Evolutionary conservation across 2,113 vertebrate genomes (phyloP), one percentile per base, ranked within the genome.

Genomic region (Psittacula cyanocephala): DNA sequence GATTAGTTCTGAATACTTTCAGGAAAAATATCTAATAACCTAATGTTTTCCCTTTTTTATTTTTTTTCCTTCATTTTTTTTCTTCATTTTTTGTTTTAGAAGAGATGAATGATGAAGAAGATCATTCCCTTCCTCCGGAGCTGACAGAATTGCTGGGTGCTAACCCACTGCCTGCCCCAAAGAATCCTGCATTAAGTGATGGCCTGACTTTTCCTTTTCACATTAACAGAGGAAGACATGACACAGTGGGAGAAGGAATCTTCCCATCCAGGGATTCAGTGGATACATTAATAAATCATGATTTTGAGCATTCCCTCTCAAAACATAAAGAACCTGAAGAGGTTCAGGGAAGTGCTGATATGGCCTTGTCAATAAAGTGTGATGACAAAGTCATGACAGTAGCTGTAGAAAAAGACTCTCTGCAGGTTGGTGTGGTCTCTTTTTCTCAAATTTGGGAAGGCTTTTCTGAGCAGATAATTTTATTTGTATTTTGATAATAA

Each of bases 321-420:
- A 96, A 96, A 35, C 95, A 88, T n/a, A 91, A 84, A 76, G 98
- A 98, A 53, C 98, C 98, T 0, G 98, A 99, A 93, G 99, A 99
- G 83, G 97, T 97, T 10, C 98, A 98, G 82, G 98, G 98, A 13
- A 62, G 89, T 27, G 93, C 98, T 79, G 98, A 95, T 41, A 93
- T 98, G 15, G 98, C 98, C 37, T 87, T 99, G 71, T 98, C 91
- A 4, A 98, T 99, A 94, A 98, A 97, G 90, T 99, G 99, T 91
- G 98, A 99, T 95, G 96, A 98, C 18, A 97, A 97, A 49, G 98
- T 96, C 96, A 99, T 99, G 98, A 98, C 98, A n/a, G 98, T 99
- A 93, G 98, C 98, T 96, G 95, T 99, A 50, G 98, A 99, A 89
- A 99, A 98, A 95, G 98, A 99, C 43, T 99, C 98, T 80, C 97